A percentile compares a stretch with the other conserved stretches of the same genome.
phyloP scores from a whole-genome alignment of 2,113 vertebrate genomes.

The Pristiophorus japonicus region DNA sequence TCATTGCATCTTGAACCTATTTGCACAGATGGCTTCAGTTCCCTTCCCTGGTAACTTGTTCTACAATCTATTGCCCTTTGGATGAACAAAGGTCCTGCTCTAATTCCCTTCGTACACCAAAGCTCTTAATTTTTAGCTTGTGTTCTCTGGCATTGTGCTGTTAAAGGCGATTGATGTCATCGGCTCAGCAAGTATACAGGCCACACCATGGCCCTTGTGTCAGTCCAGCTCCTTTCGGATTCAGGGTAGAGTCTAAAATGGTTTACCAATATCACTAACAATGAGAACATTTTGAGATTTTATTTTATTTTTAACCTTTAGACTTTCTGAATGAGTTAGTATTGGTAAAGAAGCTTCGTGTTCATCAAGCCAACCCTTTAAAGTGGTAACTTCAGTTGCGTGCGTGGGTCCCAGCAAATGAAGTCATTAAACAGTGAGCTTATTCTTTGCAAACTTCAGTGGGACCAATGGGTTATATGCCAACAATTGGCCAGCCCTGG shows the following conservation, averaged over 20 bases:
- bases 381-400: neutral
- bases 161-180: neutral
- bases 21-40: too few species aligned
- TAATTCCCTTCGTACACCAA: neutral
- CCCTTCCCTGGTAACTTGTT: too few species aligned
- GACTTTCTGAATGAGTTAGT: neutral
- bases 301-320: neutral
- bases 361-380: neutral
- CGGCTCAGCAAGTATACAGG: neutral
- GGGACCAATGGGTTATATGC: neutral
- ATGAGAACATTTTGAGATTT: neutral
- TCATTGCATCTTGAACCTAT: too few species aligned
- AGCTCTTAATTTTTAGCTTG: neutral
- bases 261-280: neutral
- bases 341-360: neutral
- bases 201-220: neutral
- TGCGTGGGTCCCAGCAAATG: neutral
- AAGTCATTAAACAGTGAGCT: neutral
- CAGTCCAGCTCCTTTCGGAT: neutral
- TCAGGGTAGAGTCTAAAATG: neutral
- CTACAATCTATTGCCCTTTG: neutral
- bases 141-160: neutral
- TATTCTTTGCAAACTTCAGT: constrained; percentile 7
- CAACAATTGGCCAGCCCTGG: too few species aligned
- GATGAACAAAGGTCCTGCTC: neutral